Percentiles rank a stretch among this genome's conserved stretches.
Conservation (phyloP, 2,113 vertebrate species). For the Anthoscopus minutus region DNA sequence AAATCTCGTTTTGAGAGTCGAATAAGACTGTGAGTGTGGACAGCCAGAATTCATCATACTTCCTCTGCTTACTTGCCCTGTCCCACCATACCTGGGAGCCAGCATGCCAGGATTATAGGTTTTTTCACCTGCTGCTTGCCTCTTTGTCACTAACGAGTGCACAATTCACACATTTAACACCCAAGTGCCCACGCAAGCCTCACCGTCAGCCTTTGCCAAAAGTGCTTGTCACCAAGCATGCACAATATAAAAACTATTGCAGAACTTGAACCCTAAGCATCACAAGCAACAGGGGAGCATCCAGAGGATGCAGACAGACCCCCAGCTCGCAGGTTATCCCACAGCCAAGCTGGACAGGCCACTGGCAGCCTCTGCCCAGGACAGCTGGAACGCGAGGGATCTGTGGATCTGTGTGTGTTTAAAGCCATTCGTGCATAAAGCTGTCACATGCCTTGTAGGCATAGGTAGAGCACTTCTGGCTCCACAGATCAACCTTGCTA, state of each 20-base stretch:
- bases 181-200: not conserved
- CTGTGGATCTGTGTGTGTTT: not conserved
- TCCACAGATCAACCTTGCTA: not conserved
- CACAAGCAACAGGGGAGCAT: not conserved
- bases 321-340: not conserved
- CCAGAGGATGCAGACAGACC: not conserved
- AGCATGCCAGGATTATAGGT: not conserved
- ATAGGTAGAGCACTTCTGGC: not conserved
- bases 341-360: not conserved
- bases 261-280: not conserved
- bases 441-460: conserved; percentile 3
- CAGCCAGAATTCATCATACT: not conserved
- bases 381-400: not conserved
- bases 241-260: not conserved
- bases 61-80: not conserved
- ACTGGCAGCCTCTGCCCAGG: not conserved
- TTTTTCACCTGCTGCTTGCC: not conserved
- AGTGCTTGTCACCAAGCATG: not conserved
- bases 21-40: not conserved
- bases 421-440: not conserved
- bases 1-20: not conserved
- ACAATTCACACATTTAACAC: not conserved
- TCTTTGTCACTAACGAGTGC: not conserved
- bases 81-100: not conserved
- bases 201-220: not conserved